A percentile compares a stretch with the other conserved stretches of the same genome.
Conservation (phyloP, 2,888 invertebrate genomes). For the Gymnocheta viridis region DNA sequence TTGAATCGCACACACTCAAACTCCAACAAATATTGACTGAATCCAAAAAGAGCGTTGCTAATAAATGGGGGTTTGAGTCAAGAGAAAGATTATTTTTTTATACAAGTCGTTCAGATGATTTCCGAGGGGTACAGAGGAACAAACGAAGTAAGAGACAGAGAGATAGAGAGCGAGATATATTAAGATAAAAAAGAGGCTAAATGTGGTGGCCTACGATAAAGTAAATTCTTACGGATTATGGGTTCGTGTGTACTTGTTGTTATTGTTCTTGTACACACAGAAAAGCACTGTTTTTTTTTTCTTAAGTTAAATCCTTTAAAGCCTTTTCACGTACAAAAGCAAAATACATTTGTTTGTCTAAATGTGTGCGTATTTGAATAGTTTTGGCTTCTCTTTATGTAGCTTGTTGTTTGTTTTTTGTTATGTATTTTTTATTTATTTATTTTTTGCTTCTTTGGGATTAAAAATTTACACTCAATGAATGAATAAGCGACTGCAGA, state of each 20-base stretch:
- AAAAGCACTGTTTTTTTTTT: conserved; percentile 24
- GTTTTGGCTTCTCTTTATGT: conserved; percentile 41
- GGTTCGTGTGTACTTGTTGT: conserved; percentile 44
- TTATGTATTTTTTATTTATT: neutral
- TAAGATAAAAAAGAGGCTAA: conserved; percentile 50
- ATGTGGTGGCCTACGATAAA: conserved; percentile 62
- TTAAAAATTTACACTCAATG: conserved; percentile 64
- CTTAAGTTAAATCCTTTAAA: conserved; percentile 64
- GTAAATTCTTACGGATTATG: conserved; percentile 66
- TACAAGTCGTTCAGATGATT: neutral
- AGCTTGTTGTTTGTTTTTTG: neutral
- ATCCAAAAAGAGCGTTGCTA: conserved; percentile 30
- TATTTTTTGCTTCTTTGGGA: conserved; percentile 43
- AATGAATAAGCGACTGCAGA: conserved; percentile 66
- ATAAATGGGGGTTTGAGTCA: neutral
- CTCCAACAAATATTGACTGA: conserved; percentile 37
- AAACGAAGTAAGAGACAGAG: neutral
- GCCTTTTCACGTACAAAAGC: conserved; percentile 52
- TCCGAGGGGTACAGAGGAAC: neutral
- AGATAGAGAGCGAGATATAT: conserved; percentile 13
- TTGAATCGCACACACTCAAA: neutral
- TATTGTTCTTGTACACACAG: conserved; percentile 40
- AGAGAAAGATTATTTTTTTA: neutral
- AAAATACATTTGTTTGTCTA: conserved; percentile 8
- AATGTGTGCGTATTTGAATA: conserved; percentile 12